Evolutionary conservation across 92 coral and sea anemone species (phyloP), one percentile per base, ranked within the genome.

Genomic region (Heteractis magnifica): DNA sequence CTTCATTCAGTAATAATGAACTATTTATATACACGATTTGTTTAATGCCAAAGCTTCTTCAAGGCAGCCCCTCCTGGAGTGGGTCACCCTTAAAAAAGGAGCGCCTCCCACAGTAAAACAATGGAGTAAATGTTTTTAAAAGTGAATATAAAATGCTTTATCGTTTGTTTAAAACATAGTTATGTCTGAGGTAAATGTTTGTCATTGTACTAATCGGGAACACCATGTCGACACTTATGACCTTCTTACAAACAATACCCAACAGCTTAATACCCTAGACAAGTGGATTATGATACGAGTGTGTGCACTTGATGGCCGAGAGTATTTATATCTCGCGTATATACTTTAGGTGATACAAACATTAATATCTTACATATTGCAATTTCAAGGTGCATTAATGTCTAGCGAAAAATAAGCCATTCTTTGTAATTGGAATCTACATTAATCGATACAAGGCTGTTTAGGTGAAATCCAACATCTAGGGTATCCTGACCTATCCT

Each of bases 161-260:
- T 49, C 4, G 23, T 8, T 78, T 78, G 48, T 58, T 41, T 8
- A 10, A 14, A 77, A 49, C 19, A 16, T 75, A 49, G 65, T 77
- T 11, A 56, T 78, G 19, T 26, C 9, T 65, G 21, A 16, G 65
- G 65, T 16, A n/a, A 76, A 52, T 52, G 79, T 50, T 50, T 26
- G 72, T 78, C 81, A 59, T 59, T 78, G 60, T 77, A 48, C 26
- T 77, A 52, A 51, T 56, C 34, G 68, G 10, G 72, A 52, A 78
- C 72, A 78, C 81, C 81, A 56, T 65, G 81, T 78, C 81, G 81
- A 11, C 72, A 78, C 81, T 78, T 78, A 12, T 14, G 26, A 78
- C 56, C 70, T 65, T 56, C 81, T 78, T 6, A 15, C 26, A 10
- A 50, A 56, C 44, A 34, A 56, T 78, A 62, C 65, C 71, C 41